Evolutionary conservation across 2,797 vertebrate genomes (phyloP).

Genomic region (Okamejei kenojei): DNA sequence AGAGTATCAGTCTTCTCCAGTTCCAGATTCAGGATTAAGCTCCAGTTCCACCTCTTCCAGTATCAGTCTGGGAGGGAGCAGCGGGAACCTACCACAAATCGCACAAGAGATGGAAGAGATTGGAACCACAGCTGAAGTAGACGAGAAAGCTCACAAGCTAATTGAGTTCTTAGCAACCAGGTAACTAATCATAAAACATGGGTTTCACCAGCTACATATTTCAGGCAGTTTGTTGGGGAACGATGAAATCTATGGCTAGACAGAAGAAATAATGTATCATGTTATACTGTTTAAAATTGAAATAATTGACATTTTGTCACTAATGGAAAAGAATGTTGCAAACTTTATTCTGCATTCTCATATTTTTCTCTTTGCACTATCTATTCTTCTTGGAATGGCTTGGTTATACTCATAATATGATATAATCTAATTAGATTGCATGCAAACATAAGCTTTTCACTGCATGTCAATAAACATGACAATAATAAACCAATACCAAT

Average conservation of each 20-base stretch:
- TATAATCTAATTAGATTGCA: no score
- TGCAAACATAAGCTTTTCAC: no score
- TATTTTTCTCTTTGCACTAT: no score
- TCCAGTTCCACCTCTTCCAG: conserved; percentile 95
- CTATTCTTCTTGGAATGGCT: no score
- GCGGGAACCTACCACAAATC: conserved; percentile 82
- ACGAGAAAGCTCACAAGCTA: conserved; percentile 96
- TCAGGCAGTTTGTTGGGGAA: neutral
- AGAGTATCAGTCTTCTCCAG: conserved; percentile 85
- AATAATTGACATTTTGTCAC: neutral
- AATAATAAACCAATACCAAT: neutral
- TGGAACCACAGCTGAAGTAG: conserved; percentile 68
- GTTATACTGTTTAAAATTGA: neutral
- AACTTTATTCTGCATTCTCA: no score
- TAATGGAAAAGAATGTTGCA: neutral
- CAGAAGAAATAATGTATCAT: neutral
- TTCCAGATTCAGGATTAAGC: conserved; percentile 87
- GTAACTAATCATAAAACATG: conserved; percentile 53
- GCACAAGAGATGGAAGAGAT: conserved; percentile 83
- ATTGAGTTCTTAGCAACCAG: conserved; percentile 97
- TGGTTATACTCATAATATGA: no score
- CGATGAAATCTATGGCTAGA: neutral
- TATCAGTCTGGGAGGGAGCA: conserved; percentile 87
- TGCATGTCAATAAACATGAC: no score
- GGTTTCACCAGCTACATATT: neutral